Evolutionary conservation across 35 echinoderm and acorn worm genomes (phyloP).

Genomic region (Diadema setosum): DNA sequence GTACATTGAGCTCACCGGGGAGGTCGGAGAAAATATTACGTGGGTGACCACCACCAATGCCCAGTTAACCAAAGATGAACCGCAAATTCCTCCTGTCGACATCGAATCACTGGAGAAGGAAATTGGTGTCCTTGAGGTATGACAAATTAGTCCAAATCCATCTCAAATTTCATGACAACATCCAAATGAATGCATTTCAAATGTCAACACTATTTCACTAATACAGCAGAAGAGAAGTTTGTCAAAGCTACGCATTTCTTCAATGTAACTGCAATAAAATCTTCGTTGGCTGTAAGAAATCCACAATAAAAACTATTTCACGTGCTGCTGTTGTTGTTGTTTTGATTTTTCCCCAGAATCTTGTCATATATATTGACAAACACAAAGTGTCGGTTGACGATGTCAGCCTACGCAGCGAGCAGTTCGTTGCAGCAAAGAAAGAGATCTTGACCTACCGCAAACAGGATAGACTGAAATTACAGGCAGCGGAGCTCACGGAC

Average conservation of each 20-base stretch:
- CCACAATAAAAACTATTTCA: too few relatives aligned
- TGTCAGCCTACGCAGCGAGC: conserved; percentile 31
- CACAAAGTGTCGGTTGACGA: conserved; percentile 77
- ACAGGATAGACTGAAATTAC: conserved; percentile 34
- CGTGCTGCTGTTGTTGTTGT: too few relatives aligned
- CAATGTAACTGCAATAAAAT: too few relatives aligned
- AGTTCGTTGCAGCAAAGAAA: conserved; percentile 71
- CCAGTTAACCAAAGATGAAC: conserved; percentile 34
- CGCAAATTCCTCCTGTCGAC: conserved; percentile 17
- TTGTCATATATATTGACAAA: conserved; percentile 50
- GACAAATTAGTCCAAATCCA: too few relatives aligned
- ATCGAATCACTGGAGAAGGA: conserved; percentile 72
- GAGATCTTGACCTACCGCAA: conserved; percentile 64
- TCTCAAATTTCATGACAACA: too few relatives aligned
- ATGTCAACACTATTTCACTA: too few relatives aligned
- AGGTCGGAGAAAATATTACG: conserved; percentile 44
- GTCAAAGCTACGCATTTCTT: too few relatives aligned
- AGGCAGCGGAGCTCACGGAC: conserved; percentile 51
- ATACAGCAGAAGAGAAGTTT: too few relatives aligned
- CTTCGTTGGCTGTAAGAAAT: too few relatives aligned
- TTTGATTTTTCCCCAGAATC: background rate
- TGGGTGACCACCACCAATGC: conserved; percentile 57
- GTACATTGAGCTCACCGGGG: conserved; percentile 63
- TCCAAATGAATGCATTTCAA: too few relatives aligned
- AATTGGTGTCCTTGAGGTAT: conserved; percentile 62